Base-by-base conservation (phyloP, 2,888 invertebrate species). In the Apomyelois bistriatella region DNA sequence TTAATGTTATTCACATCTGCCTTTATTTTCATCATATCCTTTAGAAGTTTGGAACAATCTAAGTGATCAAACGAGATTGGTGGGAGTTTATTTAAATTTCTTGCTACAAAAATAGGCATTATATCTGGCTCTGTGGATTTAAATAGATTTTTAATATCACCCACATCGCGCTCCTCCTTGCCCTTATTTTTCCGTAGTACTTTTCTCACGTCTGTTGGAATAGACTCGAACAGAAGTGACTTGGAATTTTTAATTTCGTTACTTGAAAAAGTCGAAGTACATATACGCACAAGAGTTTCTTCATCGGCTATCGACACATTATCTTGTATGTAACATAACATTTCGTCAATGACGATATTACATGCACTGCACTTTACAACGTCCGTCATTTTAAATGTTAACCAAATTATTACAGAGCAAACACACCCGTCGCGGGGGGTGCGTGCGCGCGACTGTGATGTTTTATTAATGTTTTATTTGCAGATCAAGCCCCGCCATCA, bases 261-360 rank as follows among this genome's bases (percentile, higher is more conserved):
- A 16, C 49, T 49, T 1, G 54, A 15, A 47, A 61, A 64, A 1
- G 58, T 22, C n/a, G 59, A 60, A 12, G 60, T n/a, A n/a, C n/a
- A n/a, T n/a, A n/a, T 54, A 38, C 56, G 32, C 2, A 54, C 41
- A 9, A 63, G 50, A 2, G 52, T 55, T 6, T 59, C 58, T 28
- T 61, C 59, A 32, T 61, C 59, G 0, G 57, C 50, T 22, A 61
- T 38, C 8, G 58, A 59, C 16, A 60, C 17, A 53, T 61, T 61
- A 52, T 60, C 61, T 37, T 60, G 58, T 22, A 60, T 40, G 41
- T 55, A 60, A 6, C 48, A 12, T 38, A 57, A 37, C 9, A 55
- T 1, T 37, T 56, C 53, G 13, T 53, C 50, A 12, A 56, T 53
- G 1, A 56, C 51, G n/a, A 53, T 53, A 41, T 53, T 56, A 36